Conservation (phyloP, 2,113 vertebrate genomes). For the Heterotilapia buettikoferi region DNA sequence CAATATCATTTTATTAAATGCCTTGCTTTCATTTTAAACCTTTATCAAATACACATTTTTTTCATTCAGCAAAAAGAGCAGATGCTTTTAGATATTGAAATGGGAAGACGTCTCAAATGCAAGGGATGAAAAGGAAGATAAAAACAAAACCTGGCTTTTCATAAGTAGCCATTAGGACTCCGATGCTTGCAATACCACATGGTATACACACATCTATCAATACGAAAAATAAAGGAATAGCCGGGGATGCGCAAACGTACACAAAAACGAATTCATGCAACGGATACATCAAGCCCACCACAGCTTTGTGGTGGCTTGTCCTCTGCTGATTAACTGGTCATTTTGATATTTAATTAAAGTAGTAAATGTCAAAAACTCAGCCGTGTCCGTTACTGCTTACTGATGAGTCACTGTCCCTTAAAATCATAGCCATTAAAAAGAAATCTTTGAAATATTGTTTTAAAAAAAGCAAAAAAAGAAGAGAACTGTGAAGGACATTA, state of each 20-base stretch:
- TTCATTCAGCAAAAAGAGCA: not conserved
- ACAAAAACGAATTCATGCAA: not conserved
- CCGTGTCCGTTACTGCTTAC: not conserved
- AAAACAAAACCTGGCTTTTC: not conserved
- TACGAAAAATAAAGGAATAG: not conserved
- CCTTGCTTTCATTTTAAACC: not conserved
- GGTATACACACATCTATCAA: not conserved
- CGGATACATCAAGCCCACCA: not conserved
- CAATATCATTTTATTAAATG: not conserved
- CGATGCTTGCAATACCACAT: not conserved
- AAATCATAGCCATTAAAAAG: not conserved
- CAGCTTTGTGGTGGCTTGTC: not conserved
- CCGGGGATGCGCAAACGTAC: not conserved
- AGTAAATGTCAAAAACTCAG: not conserved
- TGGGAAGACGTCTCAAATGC: not conserved
- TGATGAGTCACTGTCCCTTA: not conserved
- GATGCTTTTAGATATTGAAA: not conserved
- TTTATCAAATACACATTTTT: not conserved
- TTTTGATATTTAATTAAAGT: slow-evolving; percentile 29
- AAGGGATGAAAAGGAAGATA: not conserved
- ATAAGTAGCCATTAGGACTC: not conserved
- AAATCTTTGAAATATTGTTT: not conserved
- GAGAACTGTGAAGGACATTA: not conserved
- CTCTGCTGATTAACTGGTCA: slow-evolving; percentile 14
- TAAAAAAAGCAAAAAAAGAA: not conserved